A percentile compares a stretch with the other conserved stretches of the same genome.
Conservation (phyloP, 1,140 invertebrate species). For the Bombus vancouverensis region DNA sequence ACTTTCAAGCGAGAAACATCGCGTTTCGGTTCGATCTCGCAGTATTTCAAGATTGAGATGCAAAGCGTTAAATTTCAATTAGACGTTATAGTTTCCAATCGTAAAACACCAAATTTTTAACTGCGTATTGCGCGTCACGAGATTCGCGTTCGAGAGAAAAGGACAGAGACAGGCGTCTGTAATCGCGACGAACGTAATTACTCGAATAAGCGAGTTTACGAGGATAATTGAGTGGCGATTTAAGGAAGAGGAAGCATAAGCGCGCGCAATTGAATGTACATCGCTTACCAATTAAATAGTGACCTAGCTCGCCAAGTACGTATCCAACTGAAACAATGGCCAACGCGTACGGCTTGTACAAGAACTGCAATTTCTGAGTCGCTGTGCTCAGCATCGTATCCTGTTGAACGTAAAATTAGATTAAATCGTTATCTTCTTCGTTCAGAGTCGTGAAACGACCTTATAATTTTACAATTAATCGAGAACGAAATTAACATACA, state of each 20-base stretch:
- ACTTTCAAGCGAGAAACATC: too few species aligned
- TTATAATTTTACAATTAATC: not conserved
- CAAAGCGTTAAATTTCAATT: too few species aligned
- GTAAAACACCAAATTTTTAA: not conserved
- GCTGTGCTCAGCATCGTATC: constrained; percentile 75
- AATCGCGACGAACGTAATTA: not conserved
- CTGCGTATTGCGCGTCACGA: too few species aligned
- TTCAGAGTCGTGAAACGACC: not conserved
- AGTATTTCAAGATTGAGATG: too few species aligned
- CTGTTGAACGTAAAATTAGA: constrained; percentile 47
- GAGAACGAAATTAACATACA: not conserved
- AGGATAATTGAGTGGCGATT: not conserved
- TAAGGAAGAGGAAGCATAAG: not conserved
- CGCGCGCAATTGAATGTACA: not conserved
- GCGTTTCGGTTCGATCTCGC: too few species aligned
- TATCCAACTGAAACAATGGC: constrained; percentile 91
- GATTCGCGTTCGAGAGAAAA: not conserved
- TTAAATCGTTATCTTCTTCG: not conserved
- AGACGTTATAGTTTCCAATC: too few species aligned
- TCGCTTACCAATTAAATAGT: constrained; percentile 90
- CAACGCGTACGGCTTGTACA: constrained; percentile 90
- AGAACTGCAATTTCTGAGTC: constrained; percentile 85
- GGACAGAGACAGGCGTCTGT: fast-evolving
- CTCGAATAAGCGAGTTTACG: not conserved
- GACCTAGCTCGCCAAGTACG: constrained; percentile 92